Conservation (phyloP, 2,888 invertebrate genomes). For the Caenorhabditis virilis region DNA sequence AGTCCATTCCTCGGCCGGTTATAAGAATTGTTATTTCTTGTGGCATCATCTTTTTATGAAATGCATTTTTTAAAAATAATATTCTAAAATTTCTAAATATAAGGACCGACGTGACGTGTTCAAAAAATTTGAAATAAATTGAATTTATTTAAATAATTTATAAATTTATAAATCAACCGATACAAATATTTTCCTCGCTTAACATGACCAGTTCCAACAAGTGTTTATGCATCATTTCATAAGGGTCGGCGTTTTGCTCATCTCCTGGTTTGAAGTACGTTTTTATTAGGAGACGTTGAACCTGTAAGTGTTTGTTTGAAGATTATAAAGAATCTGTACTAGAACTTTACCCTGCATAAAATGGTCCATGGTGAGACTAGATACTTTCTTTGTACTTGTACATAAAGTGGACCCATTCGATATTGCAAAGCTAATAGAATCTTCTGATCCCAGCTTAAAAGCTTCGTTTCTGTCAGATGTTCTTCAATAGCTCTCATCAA, state of each 20-base stretch:
- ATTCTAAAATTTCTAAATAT: no score
- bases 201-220: constrained; percentile 26
- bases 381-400: constrained; percentile 29
- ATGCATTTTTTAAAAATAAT: no score
- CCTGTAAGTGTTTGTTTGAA: constrained; percentile 4
- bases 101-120: no score
- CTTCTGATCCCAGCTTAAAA: constrained; percentile 36
- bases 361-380: constrained; percentile 30
- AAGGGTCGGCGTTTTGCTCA: constrained; percentile 9
- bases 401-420: constrained; percentile 31
- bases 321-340: background rate
- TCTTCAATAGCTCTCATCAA: constrained; percentile 31
- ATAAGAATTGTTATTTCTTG: background rate
- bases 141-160: constrained; percentile 1
- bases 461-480: constrained; percentile 16
- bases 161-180: constrained; percentile 15
- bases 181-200: constrained; percentile 29
- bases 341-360: constrained; percentile 23
- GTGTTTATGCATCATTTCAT: constrained; percentile 27
- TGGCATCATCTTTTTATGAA: no score
- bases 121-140: no score
- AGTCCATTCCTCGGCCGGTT: constrained; percentile 14
- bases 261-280: constrained; percentile 1
- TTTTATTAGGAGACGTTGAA: constrained; percentile 29
- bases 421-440: constrained; percentile 33